Conservation (phyloP, 2,888 invertebrate species). For the Drosophila neotestacea region DNA sequence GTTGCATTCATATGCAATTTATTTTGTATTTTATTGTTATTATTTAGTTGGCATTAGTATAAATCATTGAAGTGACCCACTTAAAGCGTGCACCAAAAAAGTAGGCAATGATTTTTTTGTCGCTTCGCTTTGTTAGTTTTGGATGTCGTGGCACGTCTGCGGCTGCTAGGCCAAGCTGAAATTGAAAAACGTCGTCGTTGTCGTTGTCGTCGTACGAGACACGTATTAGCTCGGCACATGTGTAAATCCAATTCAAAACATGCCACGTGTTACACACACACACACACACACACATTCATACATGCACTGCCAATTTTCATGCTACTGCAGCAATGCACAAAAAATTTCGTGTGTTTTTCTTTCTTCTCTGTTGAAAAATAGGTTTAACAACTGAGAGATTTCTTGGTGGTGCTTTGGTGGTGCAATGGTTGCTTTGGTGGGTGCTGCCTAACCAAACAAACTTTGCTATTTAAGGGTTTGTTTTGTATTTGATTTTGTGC, state of each 20-base stretch:
- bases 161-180: conserved; percentile 55
- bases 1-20: conserved; percentile 20
- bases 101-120: conserved; percentile 8
- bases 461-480: conserved; percentile 28
- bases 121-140: conserved; percentile 8
- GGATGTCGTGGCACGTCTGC: conserved; percentile 45
- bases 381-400: conserved; percentile 42
- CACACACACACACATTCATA: background rate
- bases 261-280: conserved; percentile 57
- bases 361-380: conserved; percentile 38
- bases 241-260: conserved; percentile 79
- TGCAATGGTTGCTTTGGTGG: conserved; percentile 22
- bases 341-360: conserved; percentile 30
- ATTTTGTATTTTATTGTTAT: conserved; percentile 28
- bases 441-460: conserved; percentile 53
- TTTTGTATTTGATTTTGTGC: conserved; percentile 59
- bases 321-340: conserved; percentile 57
- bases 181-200: conserved; percentile 68
- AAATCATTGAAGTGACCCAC: conserved; percentile 59
- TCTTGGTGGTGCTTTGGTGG: background rate
- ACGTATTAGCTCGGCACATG: conserved; percentile 76
- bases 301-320: background rate
- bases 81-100: conserved; percentile 20
- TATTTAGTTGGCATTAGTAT: conserved; percentile 22
- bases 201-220: conserved; percentile 41